Evolutionary conservation across 2,113 vertebrate genomes (phyloP).

Genomic region (Elanoides forficatus): DNA sequence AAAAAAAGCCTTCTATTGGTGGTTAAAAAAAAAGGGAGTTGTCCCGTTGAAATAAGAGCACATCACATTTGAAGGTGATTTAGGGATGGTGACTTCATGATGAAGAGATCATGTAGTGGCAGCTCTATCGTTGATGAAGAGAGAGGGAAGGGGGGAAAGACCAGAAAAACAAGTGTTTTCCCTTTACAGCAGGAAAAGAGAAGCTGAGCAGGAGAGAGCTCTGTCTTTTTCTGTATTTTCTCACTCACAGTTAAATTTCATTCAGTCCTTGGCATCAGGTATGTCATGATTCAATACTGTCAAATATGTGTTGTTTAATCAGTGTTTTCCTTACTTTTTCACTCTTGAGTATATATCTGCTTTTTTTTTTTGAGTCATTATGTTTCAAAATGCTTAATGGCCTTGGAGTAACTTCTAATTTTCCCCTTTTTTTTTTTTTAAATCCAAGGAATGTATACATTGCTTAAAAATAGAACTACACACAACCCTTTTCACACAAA

Average conservation of each 20-base stretch:
- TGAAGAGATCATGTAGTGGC: not conserved
- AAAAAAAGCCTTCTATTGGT: not conserved
- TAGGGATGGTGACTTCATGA: not conserved
- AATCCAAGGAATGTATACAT: not conserved
- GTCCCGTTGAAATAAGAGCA: not conserved
- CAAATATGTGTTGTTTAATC: not conserved
- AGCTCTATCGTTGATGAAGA: not conserved
- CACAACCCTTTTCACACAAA: not conserved
- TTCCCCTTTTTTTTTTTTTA: not conserved
- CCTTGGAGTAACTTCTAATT: not conserved
- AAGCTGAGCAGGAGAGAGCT: not conserved
- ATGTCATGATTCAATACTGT: not conserved
- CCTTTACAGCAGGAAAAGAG: not conserved
- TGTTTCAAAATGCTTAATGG: not conserved
- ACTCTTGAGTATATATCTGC: not conserved
- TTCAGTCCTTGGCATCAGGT: not conserved
- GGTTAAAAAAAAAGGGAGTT: not conserved
- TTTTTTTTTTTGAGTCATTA: not conserved
- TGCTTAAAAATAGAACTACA: not conserved
- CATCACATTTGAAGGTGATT: not conserved
- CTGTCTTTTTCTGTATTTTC: not conserved
- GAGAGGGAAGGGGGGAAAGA: not conserved
- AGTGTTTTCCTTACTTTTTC: not conserved
- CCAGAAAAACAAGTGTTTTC: not conserved
- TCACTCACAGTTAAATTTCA: not conserved